Percentiles rank a stretch among this genome's conserved stretches.
Evolutionary conservation across 2,888 invertebrate species (phyloP).

Genomic region (Kuschelorhynchus macadamiae): DNA sequence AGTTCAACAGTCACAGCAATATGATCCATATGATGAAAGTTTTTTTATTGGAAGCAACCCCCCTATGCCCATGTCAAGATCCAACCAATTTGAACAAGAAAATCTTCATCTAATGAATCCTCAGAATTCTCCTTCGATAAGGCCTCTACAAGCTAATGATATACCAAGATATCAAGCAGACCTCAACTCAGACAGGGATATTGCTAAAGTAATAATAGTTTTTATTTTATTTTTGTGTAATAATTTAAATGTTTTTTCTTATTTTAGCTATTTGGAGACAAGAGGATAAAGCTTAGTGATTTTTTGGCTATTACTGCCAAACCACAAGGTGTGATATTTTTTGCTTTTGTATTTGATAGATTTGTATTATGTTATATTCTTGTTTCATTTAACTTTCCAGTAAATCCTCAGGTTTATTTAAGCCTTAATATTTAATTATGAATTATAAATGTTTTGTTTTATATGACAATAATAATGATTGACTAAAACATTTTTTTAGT

Average conservation of each 20-base stretch:
- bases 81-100: conserved; percentile 2
- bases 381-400: conserved; percentile 15
- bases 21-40: conserved; percentile 61
- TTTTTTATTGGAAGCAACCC: conserved; percentile 61
- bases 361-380: conserved; percentile 4
- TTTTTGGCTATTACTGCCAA: conserved; percentile 65
- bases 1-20: conserved; percentile 41
- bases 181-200: conserved; percentile 46
- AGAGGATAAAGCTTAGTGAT: conserved; percentile 66
- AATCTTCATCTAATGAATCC: neutral
- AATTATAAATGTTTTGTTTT: no score
- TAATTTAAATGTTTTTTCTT: conserved; percentile 31
- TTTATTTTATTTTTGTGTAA: conserved; percentile 5
- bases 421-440: neutral
- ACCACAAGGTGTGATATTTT: conserved; percentile 63
- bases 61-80: neutral
- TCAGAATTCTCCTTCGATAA: neutral
- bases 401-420: neutral
- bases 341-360: conserved; percentile 40
- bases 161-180: conserved; percentile 15
- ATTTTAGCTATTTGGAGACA: conserved; percentile 65
- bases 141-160: conserved; percentile 9
- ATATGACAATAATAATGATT: no score
- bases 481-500: no score
- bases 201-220: conserved; percentile 54